Evolutionary conservation across 2,113 vertebrate genomes (phyloP), one percentile per base, ranked within the genome.

Genomic region (Sander lucioperca): DNA sequence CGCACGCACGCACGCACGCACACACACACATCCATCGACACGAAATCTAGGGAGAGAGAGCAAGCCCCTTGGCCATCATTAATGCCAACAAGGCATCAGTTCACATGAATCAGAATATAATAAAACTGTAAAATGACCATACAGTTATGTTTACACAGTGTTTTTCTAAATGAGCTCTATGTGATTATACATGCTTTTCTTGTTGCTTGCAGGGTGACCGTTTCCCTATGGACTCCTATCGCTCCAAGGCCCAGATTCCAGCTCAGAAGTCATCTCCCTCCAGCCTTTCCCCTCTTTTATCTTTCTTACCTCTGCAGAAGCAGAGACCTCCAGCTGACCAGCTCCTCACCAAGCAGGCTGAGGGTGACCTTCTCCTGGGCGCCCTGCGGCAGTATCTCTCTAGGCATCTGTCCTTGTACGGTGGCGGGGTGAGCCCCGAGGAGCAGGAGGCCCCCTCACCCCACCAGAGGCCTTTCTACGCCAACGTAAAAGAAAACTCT

Each of bases 321-420:
- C 94, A 80, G 69, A 85, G 21, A 33, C 82, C 82, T 43, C 43
- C 69, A 0, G 51, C 67, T 16, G 53, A 51, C 57, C 77, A 80
- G 87, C 78, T 80, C 19, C 88, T 68, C 0, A 39, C 79, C 19
- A 21, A 65, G 0, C 86, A 89, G 78, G 72, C 79, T 0, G 83
- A 92, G 16, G 91, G 88, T 9, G 92, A 91, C 63, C 71, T 93
- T 51, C 94, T 96, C 68, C 64, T 96, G n/a, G 87, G 93, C 0
- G 92, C 95, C 0, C 94, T 98, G 61, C 91, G 94, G 54, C 89
- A 91, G 9, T 96, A 95, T 48, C 88, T 96, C 51, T 93, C 95
- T 16, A 91, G 83, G 64, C 96, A 91, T 75, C 30, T 91, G 36
- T 78, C 94, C 3, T 77, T 84, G 33, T 89, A 91, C 43, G 69